Evolutionary conservation across 35 echinoderm and acorn worm species (phyloP).

Genomic region (Lytechinus variegatus): DNA sequence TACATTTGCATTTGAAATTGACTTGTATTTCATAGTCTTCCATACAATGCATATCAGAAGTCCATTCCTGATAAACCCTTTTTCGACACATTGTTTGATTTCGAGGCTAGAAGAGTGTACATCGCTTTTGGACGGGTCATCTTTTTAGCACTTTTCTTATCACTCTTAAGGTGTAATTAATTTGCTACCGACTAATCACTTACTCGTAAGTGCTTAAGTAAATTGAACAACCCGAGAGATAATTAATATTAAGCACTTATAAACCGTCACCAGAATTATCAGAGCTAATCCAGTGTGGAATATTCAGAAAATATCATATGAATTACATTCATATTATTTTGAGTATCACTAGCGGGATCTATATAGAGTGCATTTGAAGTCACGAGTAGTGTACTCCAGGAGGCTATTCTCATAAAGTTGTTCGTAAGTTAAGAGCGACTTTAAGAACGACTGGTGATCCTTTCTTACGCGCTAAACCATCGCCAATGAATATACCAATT

Average conservation of each 20-base stretch:
- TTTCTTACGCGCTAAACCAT: too few relatives aligned
- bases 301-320: neutral
- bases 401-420: constrained; percentile 7
- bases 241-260: neutral
- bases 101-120: neutral
- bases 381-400: neutral
- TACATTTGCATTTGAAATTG: too few relatives aligned
- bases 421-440: too few relatives aligned
- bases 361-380: neutral
- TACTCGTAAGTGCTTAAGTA: neutral
- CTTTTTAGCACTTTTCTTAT: too few relatives aligned
- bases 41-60: too few relatives aligned
- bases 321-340: neutral
- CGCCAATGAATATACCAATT: too few relatives aligned
- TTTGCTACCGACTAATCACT: too few relatives aligned
- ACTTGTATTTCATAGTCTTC: too few relatives aligned
- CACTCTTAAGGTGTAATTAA: too few relatives aligned
- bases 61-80: neutral
- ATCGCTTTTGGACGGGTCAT: neutral
- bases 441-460: too few relatives aligned
- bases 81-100: neutral
- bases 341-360: neutral
- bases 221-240: neutral
- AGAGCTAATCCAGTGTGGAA: neutral
- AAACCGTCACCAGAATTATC: neutral